Percentiles rank a stretch among this genome's conserved stretches.
phyloP scores from a whole-genome alignment of 2,888 invertebrate species.

The Craniophora ligustri region DNA sequence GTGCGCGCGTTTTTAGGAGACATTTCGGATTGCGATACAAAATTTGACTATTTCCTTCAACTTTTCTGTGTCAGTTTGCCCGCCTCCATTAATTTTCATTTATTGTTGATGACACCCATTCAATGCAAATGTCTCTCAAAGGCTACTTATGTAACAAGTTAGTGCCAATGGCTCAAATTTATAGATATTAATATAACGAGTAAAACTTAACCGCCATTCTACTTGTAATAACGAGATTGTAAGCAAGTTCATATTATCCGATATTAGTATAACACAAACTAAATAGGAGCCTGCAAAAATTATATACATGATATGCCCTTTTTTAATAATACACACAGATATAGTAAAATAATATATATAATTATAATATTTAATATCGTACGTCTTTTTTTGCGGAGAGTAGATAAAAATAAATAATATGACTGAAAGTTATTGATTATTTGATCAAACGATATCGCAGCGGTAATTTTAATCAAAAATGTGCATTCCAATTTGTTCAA shows the following conservation, averaged over 20 bases:
- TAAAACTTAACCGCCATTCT: slow-evolving; percentile 22
- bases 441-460: slow-evolving; percentile 25
- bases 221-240: slow-evolving; percentile 12
- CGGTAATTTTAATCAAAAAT: slow-evolving; percentile 35
- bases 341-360: neutral
- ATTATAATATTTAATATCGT: neutral
- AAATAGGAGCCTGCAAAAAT: slow-evolving; percentile 35
- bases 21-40: too few species aligned
- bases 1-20: too few species aligned
- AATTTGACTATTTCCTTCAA: too few species aligned
- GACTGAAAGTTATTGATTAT: slow-evolving; percentile 9
- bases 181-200: slow-evolving; percentile 16
- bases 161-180: too few species aligned
- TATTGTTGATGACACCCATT: too few species aligned
- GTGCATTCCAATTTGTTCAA: slow-evolving; percentile 31
- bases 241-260: too few species aligned
- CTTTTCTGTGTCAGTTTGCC: too few species aligned
- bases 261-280: slow-evolving; percentile 50
- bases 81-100: too few species aligned
- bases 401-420: slow-evolving; percentile 2
- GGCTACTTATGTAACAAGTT: too few species aligned
- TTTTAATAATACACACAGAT: slow-evolving; percentile 7
- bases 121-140: too few species aligned
- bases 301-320: slow-evolving; percentile 45
- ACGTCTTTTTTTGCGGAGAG: slow-evolving; percentile 15